Percentiles rank a stretch among this genome's conserved stretches.
Conservation (phyloP, 1,140 invertebrate genomes). For the Watersipora subatra region DNA sequence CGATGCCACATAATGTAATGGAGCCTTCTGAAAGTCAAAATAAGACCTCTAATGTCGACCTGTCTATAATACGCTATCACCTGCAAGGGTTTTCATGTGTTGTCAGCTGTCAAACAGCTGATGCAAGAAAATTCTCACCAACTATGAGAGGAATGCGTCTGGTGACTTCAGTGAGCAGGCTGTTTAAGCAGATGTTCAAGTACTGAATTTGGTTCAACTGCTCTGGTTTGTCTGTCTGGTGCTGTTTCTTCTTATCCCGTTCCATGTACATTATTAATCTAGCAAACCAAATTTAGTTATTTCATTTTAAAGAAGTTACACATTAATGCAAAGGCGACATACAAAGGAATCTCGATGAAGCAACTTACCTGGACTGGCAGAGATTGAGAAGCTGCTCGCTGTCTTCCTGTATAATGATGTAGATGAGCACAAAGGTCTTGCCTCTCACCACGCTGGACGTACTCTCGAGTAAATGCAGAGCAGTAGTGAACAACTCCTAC, state of each 20-base stretch:
- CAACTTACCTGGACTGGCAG: constrained; percentile 30
- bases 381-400: constrained; percentile 22
- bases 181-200: constrained; percentile 23
- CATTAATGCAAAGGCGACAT: too few species aligned
- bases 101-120: too few species aligned
- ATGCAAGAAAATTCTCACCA: too few species aligned
- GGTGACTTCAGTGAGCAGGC: constrained; percentile 15
- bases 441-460: constrained; percentile 28
- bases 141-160: not conserved
- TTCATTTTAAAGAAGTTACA: too few species aligned
- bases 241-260: constrained; percentile 25
- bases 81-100: too few species aligned
- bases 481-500: constrained; percentile 22
- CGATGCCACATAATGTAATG: too few species aligned
- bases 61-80: too few species aligned
- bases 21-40: too few species aligned
- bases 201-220: constrained; percentile 16
- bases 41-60: too few species aligned
- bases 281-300: constrained; percentile 7
- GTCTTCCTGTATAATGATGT: constrained; percentile 22
- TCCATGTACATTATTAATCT: constrained; percentile 36
- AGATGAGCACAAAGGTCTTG: constrained; percentile 30
- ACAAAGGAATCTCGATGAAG: too few species aligned
- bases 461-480: constrained; percentile 27
- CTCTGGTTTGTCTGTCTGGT: constrained; percentile 16